Conservation (phyloP, 2,888 invertebrate genomes). For the Bembecia ichneumoniformis region DNA sequence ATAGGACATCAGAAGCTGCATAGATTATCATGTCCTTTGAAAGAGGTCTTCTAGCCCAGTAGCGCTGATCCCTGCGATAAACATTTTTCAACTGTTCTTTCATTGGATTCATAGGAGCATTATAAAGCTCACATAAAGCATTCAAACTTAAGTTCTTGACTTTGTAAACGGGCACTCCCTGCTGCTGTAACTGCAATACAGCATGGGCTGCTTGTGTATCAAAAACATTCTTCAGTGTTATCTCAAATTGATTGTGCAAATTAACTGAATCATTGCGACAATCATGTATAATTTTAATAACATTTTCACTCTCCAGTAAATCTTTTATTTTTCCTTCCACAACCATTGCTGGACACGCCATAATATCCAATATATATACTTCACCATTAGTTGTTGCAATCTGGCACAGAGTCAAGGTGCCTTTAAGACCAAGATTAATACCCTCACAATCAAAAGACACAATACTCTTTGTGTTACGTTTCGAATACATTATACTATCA, state of each 20-base stretch:
- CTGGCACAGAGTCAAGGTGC: slow-evolving; percentile 88
- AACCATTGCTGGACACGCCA: slow-evolving; percentile 86
- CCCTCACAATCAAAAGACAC: slow-evolving; percentile 94
- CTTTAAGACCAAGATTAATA: slow-evolving; percentile 90
- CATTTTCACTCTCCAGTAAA: slow-evolving; percentile 83
- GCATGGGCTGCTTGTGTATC: slow-evolving; percentile 96
- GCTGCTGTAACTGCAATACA: slow-evolving; percentile 90
- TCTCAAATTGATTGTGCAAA: slow-evolving; percentile 88
- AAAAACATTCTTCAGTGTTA: slow-evolving; percentile 87
- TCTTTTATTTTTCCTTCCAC: slow-evolving; percentile 83
- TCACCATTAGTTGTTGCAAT: slow-evolving; percentile 86
- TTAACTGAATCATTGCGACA: slow-evolving; percentile 93
- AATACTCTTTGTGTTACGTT: slow-evolving; percentile 70
- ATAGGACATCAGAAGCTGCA: slow-evolving; percentile 90
- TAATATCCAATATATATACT: slow-evolving; percentile 89
- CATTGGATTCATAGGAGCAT: slow-evolving; percentile 89
- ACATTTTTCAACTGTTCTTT: slow-evolving; percentile 92
- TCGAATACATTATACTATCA: slow-evolving; percentile 78
- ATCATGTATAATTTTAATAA: slow-evolving; percentile 93
- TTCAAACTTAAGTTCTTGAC: slow-evolving; percentile 94
- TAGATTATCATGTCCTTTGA: slow-evolving; percentile 93
- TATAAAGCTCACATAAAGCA: slow-evolving; percentile 91
- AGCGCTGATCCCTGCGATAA: slow-evolving; percentile 86
- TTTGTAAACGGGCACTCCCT: slow-evolving; percentile 92
- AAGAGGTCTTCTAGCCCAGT: slow-evolving; percentile 91